Base-by-base conservation (phyloP, 2,113 vertebrate species). In the Tetrax tetrax region DNA sequence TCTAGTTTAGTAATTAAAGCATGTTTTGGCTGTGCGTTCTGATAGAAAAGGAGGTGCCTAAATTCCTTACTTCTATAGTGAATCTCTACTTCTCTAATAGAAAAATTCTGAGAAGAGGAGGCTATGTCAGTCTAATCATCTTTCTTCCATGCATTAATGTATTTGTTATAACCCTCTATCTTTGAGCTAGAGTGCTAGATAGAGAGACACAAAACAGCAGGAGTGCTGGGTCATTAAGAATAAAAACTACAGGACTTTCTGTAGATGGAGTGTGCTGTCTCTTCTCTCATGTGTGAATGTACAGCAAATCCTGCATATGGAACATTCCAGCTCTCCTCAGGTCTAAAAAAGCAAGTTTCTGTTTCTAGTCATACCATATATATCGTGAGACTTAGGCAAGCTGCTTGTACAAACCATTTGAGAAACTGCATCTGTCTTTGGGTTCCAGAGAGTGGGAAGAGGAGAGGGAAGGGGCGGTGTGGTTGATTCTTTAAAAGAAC, bases 1-100 rank as follows among this genome's bases (percentile, higher is more conserved):
- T 93, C 17, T 80, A 31, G 70, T 63, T 84, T 82, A 90, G 65
- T 94, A 93, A 95, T 89, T 96, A 84, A 95, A 61, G 22, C 47
- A 77, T 75, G 47, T 75, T 91, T 94, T 61, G 91, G 53, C 17
- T 87, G 9, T 84, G 38, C 65, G 56, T 95, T 94, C 87, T 93
- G 85, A 91, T 84, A 74, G 7, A 70, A 65, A 76, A 94, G 71
- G 35, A n/a, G 72, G 23, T 82, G 56, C 45, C 28, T 64, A 56
- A 68, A 61, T 87, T 85, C 51, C 18, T 17, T 80, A 3, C 24
- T 84, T 57, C 31, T 47, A 47, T 28, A 84, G 47, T 47, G 69
- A 91, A 81, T 89, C 37, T 16, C 9, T 70, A 28, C 64, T 94
- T 84, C 72, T 51, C 28, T 64, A 68, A 18, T 14, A 37, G 59